Percentiles rank a stretch among this genome's conserved stretches.
Conservation (phyloP, 2,113 vertebrate genomes). For the Tragelaphus buxtoni region DNA sequence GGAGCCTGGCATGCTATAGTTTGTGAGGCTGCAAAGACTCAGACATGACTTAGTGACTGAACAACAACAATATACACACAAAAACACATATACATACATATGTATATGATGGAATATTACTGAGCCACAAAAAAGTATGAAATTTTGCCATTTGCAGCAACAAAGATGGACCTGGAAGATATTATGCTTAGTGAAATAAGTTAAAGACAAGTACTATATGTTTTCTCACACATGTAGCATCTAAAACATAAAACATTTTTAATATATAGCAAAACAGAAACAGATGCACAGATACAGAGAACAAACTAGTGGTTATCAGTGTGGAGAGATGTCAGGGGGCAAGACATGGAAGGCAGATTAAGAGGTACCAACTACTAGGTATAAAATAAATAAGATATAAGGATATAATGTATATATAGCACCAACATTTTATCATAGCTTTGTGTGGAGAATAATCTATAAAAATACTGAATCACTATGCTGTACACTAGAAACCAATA, state of each 20-base stretch:
- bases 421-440: background rate
- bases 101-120: background rate
- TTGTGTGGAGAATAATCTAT: background rate
- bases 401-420: background rate
- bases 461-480: background rate
- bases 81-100: background rate
- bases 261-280: background rate
- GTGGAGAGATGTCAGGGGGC: background rate
- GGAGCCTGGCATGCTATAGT: background rate
- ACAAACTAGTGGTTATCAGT: background rate
- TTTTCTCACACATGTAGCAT: rapidly evolving
- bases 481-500: background rate
- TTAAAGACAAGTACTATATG: background rate
- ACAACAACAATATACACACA: background rate
- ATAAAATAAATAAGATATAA: background rate
- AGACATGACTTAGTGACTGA: background rate
- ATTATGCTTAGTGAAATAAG: background rate
- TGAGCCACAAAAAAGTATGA: background rate
- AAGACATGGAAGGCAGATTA: background rate
- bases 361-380: background rate
- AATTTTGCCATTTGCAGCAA: background rate
- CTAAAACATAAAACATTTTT: background rate
- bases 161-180: background rate
- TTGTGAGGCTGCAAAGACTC: background rate
- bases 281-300: background rate